Evolutionary conservation across 2,888 invertebrate species (phyloP).

Genomic region (Agrotis puta): DNA sequence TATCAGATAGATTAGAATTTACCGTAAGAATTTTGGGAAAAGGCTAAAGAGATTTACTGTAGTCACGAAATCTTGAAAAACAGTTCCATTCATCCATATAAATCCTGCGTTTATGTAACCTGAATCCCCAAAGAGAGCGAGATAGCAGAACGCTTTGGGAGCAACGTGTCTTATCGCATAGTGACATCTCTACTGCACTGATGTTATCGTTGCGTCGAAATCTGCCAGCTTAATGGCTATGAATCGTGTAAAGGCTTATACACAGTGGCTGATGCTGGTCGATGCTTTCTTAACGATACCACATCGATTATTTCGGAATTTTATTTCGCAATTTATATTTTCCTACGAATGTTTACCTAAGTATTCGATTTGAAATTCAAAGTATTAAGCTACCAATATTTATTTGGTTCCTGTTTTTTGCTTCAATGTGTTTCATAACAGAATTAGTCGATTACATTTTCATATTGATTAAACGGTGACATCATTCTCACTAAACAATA

Average conservation of each 20-base stretch:
- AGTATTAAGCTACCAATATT: background rate
- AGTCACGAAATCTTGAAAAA: background rate
- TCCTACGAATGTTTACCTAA: too few relatives aligned
- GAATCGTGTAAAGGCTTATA: slow-evolving; percentile 13
- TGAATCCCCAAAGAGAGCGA: background rate
- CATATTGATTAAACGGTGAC: slow-evolving; percentile 2
- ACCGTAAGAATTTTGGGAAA: background rate
- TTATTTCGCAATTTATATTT: too few relatives aligned
- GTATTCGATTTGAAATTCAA: background rate
- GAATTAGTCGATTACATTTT: background rate
- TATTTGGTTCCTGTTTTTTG: background rate
- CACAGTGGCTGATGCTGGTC: slow-evolving; percentile 13
- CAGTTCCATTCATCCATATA: background rate
- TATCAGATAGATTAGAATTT: background rate
- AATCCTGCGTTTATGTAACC: background rate
- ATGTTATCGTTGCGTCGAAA: slow-evolving; percentile 43
- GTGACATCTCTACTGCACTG: slow-evolving; percentile 30
- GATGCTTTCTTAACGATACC: background rate
- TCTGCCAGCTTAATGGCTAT: slow-evolving; percentile 31
- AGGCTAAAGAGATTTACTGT: background rate
- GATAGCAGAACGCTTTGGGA: slow-evolving; percentile 12
- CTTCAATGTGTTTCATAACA: background rate
- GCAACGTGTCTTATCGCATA: slow-evolving; percentile 51
- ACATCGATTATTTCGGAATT: background rate
- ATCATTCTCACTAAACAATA: slow-evolving; percentile 15